These are phyloP conservation scores for Temnothorax rugatulus DNA, from an alignment of 2,888 invertebrate species.

Conservation along the genomic window DNA sequence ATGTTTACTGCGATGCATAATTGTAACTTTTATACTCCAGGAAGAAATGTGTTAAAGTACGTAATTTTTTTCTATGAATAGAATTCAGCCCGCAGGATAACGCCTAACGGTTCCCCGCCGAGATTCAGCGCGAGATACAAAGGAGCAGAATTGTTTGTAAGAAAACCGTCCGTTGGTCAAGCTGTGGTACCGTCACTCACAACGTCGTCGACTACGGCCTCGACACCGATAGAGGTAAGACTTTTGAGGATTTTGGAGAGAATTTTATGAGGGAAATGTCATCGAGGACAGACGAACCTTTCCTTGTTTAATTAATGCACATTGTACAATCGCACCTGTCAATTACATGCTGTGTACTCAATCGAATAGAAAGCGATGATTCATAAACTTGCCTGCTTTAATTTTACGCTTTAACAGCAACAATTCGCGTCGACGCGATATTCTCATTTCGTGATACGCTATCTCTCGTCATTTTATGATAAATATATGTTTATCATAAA, in stretches of 20 bases:
- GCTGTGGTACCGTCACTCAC: conserved; percentile 79
- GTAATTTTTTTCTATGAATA: conserved; percentile 56
- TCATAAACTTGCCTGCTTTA: conserved; percentile 25
- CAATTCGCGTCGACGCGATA: neutral
- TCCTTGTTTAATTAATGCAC: conserved; percentile 1
- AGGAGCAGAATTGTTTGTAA: conserved; percentile 83
- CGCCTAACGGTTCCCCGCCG: conserved; percentile 82
- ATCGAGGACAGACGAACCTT: conserved; percentile 9
- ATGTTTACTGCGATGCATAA: neutral
- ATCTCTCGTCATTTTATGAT: conserved; percentile 1
- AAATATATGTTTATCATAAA: conserved; percentile 3
- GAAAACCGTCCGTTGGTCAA: conserved; percentile 80
- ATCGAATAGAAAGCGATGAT: conserved; percentile 25
- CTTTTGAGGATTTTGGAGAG: conserved; percentile 44
- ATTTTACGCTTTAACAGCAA: conserved; percentile 8
- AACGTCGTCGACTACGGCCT: conserved; percentile 80
- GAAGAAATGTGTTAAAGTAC: neutral
- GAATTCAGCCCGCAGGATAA: conserved; percentile 82
- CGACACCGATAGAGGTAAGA: conserved; percentile 81
- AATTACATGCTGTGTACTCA: conserved; percentile 28
- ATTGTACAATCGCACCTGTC: conserved; percentile 29
- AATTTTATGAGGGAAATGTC: conserved; percentile 29
- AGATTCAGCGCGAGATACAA: conserved; percentile 84
- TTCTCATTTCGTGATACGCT: neutral
- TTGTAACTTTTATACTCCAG: neutral